Evolutionary conservation across 2,113 vertebrate genomes (phyloP).

Genomic region (Lonchura striata): DNA sequence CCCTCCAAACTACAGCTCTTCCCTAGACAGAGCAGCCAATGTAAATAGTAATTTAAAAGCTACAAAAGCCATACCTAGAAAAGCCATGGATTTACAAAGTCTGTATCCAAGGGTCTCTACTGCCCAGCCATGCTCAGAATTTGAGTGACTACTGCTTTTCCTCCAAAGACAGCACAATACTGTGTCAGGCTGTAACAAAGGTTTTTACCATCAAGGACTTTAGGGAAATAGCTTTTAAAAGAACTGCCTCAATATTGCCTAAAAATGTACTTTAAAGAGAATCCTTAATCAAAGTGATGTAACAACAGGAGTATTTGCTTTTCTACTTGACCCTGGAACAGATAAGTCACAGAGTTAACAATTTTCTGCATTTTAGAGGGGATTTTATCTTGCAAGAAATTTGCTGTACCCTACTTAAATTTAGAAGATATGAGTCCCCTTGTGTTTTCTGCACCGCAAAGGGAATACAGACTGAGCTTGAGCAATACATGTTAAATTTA

Average conservation of each 20-base stretch:
- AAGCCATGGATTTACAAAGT: neutral
- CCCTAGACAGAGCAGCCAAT: neutral
- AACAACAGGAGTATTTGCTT: neutral
- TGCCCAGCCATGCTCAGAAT: neutral
- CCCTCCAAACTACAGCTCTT: neutral
- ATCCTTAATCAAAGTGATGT: neutral
- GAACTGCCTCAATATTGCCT: neutral
- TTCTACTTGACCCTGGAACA: neutral
- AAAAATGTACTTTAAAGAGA: constrained; percentile 23
- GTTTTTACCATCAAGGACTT: neutral
- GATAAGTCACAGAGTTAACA: neutral
- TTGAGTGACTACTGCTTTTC: neutral
- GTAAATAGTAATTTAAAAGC: neutral
- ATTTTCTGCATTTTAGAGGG: neutral
- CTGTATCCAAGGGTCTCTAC: neutral
- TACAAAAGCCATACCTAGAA: neutral
- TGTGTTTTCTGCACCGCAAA: neutral
- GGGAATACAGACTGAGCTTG: neutral
- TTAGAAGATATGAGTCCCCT: neutral
- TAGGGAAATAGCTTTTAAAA: neutral
- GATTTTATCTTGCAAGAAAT: neutral
- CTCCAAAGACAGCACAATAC: neutral
- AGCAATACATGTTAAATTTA: constrained; percentile 26
- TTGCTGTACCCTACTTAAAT: neutral
- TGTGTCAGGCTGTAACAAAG: neutral